Percentiles rank a stretch among this genome's conserved stretches.
phyloP scores from a whole-genome alignment of 2,797 vertebrate genomes.

The Tympanoctomys barrerae region DNA sequence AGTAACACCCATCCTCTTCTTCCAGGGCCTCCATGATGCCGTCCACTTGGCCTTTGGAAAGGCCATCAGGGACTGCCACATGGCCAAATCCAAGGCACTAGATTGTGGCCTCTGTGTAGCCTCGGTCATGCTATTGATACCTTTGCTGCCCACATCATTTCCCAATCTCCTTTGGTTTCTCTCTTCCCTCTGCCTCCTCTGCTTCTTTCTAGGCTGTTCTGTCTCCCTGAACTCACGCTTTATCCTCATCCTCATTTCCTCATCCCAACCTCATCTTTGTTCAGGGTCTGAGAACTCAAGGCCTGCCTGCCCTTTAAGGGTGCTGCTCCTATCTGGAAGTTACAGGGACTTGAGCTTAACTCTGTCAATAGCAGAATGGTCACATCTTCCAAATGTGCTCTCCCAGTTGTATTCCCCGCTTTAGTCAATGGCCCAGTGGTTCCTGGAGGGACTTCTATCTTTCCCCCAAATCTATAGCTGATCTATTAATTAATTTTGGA shows the following conservation, averaged over 20 bases:
- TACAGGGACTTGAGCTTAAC: neutral
- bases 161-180: neutral
- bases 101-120: neutral
- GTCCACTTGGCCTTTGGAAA: neutral
- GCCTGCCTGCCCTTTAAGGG: neutral
- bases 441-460: neutral
- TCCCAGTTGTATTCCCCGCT: neutral
- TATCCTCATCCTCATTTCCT: neutral
- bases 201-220: neutral
- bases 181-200: neutral
- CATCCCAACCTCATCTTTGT: neutral
- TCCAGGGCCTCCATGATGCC: neutral
- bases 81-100: no score
- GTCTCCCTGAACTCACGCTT: neutral
- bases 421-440: no score
- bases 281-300: neutral
- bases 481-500: neutral
- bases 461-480: neutral
- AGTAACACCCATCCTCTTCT: neutral
- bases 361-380: neutral
- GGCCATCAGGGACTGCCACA: neutral
- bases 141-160: neutral
- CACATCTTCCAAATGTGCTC: neutral
- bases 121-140: neutral
- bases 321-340: neutral